Evolutionary conservation across 1,140 invertebrate genomes (phyloP).

Genomic region (Aphelinus certus): DNA sequence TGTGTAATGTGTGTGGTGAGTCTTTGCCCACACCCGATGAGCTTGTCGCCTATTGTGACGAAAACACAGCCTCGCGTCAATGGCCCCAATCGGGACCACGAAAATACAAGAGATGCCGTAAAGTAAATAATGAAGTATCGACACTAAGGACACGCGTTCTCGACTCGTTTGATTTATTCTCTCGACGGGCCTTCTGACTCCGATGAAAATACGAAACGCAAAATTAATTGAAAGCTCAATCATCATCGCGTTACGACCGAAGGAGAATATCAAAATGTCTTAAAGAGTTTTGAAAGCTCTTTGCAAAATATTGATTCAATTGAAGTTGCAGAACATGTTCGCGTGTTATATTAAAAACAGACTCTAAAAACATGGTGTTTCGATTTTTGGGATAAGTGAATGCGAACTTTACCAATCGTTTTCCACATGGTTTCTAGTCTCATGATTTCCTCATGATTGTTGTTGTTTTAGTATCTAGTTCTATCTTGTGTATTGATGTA

Average conservation of each 20-base stretch:
- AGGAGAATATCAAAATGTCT: constrained; percentile 63
- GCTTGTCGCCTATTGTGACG: constrained; percentile 81
- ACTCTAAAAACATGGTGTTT: too few species aligned
- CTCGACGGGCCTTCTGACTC: constrained; percentile 60
- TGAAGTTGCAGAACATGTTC: too few species aligned
- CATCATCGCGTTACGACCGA: constrained; percentile 61
- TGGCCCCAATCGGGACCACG: constrained; percentile 79
- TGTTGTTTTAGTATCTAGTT: too few species aligned
- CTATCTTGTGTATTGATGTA: too few species aligned
- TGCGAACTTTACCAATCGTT: too few species aligned
- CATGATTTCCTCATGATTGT: too few species aligned
- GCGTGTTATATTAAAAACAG: too few species aligned
- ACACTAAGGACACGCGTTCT: constrained; percentile 56
- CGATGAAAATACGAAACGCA: constrained; percentile 64
- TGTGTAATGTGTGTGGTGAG: constrained; percentile 79
- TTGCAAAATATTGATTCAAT: constrained; percentile 68
- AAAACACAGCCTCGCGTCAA: constrained; percentile 80
- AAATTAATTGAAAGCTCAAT: constrained; percentile 58
- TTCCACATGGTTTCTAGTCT: too few species aligned
- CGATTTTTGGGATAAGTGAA: too few species aligned
- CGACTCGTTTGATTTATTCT: constrained; percentile 62
- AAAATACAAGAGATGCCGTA: constrained; percentile 81
- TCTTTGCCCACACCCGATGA: constrained; percentile 76
- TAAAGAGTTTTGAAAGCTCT: constrained; percentile 67
- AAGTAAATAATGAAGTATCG: constrained; percentile 72